Conservation (phyloP, 2,797 vertebrate genomes). For the Pempheris klunzingeri region DNA sequence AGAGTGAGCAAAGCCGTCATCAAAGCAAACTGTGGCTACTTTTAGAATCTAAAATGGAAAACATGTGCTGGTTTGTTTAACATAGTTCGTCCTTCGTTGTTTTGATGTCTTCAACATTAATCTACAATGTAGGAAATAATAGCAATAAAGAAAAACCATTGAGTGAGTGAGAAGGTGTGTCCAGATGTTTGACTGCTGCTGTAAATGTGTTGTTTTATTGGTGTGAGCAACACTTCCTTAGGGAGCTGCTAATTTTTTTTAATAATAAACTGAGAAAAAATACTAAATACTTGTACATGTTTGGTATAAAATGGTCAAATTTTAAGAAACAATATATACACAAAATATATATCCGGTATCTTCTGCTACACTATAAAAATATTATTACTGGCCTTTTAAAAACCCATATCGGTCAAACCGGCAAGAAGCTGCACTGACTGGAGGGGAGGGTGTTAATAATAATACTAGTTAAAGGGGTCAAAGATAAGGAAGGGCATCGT, state of each 20-base stretch:
- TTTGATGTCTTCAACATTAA: no score
- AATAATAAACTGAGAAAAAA: background rate
- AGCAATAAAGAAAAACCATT: no score
- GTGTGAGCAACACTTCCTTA: background rate
- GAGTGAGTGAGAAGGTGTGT: no score
- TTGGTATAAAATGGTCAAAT: conserved; percentile 29
- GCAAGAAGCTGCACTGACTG: conserved; percentile 21
- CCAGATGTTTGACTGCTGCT: no score
- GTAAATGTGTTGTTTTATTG: no score
- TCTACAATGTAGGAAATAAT: no score
- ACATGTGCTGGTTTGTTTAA: no score
- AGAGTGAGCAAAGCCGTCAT: no score
- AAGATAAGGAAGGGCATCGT: conserved; percentile 57
- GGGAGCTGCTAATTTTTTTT: background rate
- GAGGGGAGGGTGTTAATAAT: background rate
- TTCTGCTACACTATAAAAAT: conserved; percentile 28
- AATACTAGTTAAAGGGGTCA: conserved; percentile 23
- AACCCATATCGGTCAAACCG: conserved; percentile 63
- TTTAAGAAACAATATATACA: conserved; percentile 44
- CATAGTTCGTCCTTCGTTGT: no score
- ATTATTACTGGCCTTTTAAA: conserved; percentile 41
- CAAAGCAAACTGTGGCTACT: no score
- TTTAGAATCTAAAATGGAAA: no score
- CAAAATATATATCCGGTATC: conserved; percentile 3
- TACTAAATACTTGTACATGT: background rate